phyloP scores from a whole-genome alignment of 2,888 invertebrate species.

The Agonopterix alstromeriana region DNA sequence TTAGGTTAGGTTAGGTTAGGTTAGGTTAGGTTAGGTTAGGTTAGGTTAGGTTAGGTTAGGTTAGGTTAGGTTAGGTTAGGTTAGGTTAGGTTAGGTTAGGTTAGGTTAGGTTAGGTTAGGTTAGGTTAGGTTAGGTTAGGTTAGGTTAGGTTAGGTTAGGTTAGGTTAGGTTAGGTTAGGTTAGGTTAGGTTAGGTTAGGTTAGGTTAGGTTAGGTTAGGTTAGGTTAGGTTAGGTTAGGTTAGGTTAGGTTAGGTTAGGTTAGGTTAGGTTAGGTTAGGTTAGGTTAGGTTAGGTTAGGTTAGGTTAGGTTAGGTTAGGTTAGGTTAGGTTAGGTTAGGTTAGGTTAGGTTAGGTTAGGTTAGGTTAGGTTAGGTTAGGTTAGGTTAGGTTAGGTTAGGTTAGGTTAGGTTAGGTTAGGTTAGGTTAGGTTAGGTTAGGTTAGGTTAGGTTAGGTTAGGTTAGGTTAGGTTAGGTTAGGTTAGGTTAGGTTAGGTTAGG shows the following conservation, averaged over 20 bases:
- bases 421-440: slow-evolving; percentile 12
- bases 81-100: slow-evolving; percentile 9
- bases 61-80: slow-evolving; percentile 19
- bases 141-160: slow-evolving; percentile 18
- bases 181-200: slow-evolving; percentile 9
- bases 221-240: slow-evolving; percentile 10
- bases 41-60: slow-evolving; percentile 18
- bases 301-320: slow-evolving; percentile 20
- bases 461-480: slow-evolving; percentile 19
- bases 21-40: slow-evolving; percentile 10
- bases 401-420: slow-evolving; percentile 20
- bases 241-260: slow-evolving; percentile 18
- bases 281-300: slow-evolving; percentile 9
- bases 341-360: slow-evolving; percentile 18
- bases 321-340: slow-evolving; percentile 10
- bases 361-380: slow-evolving; percentile 19
- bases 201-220: slow-evolving; percentile 20
- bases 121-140: slow-evolving; percentile 10
- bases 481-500: slow-evolving; percentile 12
- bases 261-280: slow-evolving; percentile 19
- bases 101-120: slow-evolving; percentile 20
- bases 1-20: slow-evolving; percentile 20
- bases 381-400: slow-evolving; percentile 9
- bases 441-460: slow-evolving; percentile 18
- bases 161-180: slow-evolving; percentile 19